These are phyloP conservation scores for Sycophaga agraensis DNA, from an alignment of 1,140 invertebrate species.

Conservation along the genomic window DNA sequence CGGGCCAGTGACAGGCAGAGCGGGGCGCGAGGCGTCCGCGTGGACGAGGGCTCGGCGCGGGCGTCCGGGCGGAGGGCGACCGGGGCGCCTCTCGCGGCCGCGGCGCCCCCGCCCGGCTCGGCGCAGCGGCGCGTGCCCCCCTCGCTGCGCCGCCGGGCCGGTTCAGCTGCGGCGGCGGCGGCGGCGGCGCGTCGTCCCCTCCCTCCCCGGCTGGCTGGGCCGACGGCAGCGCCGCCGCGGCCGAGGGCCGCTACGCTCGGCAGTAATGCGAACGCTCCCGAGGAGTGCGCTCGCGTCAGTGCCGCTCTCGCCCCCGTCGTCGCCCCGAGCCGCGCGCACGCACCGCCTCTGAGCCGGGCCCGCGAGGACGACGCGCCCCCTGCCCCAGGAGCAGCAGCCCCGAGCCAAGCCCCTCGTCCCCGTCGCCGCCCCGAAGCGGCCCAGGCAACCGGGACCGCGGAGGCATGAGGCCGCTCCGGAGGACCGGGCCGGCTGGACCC, in stretches of 20 bases:
- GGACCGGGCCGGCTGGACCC: conserved; percentile 26
- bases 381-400: too few relatives aligned
- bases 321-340: not conserved
- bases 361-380: not conserved
- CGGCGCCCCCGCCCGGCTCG: not conserved
- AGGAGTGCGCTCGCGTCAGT: conserved; percentile 30
- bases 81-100: too few relatives aligned
- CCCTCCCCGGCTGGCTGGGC: too few relatives aligned
- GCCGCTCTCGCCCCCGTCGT: not conserved
- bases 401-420: too few relatives aligned
- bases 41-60: too few relatives aligned
- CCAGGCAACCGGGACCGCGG: not conserved
- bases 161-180: conserved; percentile 12
- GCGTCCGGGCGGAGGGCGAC: too few relatives aligned
- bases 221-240: conserved; percentile 37
- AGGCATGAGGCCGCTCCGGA: conserved; percentile 22
- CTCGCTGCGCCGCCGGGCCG: conserved; percentile 17
- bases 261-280: conserved; percentile 48
- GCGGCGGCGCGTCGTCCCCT: conserved; percentile 28
- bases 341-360: not conserved
- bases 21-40: too few relatives aligned
- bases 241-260: conserved; percentile 42
- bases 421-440: too few relatives aligned
- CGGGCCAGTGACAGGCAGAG: too few relatives aligned
- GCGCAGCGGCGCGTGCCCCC: conserved; percentile 11